Evolutionary conservation across 1,140 invertebrate species (phyloP), one percentile per base, ranked within the genome.

Genomic region (Muscidifurax raptorellus): DNA sequence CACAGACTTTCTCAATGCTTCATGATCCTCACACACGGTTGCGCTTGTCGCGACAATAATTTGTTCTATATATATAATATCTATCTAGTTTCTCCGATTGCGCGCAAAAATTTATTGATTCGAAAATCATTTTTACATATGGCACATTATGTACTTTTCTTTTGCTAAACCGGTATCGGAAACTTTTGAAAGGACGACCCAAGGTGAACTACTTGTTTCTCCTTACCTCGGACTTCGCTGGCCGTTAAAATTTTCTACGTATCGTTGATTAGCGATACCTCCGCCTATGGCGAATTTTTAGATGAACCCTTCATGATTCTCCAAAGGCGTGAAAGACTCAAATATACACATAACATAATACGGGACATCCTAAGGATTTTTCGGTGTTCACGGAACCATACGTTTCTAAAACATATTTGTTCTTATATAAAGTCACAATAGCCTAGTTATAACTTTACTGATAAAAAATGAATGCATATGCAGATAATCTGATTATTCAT

Each of bases 1-100:
- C 44, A 84, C 77, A 74, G 77, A 84, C 71, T 84, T 80, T 80
- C 69, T 80, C 69, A 74, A 40, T 28, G 47, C 77, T 75, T 84
- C 52, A 66, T 44, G 59, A 30, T 75, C 52, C 30, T n/a, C 36
- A 79, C 52, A 47, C 52, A 30, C 13, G 1, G 18, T 75, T 80
- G 30, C 77, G 30, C 28, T 83, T 72, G 67, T 9, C 36, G 64
- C 76, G 28, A 28, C 75, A n/a, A 44, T 64, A 71, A 36, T 78
- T 76, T 30, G 9, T 80, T 80, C 30, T 59, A 82, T 30, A 64
- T 74, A 1, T 64, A 36, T 69, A 69, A 52, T 47, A 71, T 71
- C 67, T 36, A 69, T 67, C 66, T 22, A 44, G 10, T 69, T 80
- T 79, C 69, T 67, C 30, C 32, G 22, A 44, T 69, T 15, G 44